Conservation (phyloP, 2,888 invertebrate genomes). For the Dorcus hopei region DNA sequence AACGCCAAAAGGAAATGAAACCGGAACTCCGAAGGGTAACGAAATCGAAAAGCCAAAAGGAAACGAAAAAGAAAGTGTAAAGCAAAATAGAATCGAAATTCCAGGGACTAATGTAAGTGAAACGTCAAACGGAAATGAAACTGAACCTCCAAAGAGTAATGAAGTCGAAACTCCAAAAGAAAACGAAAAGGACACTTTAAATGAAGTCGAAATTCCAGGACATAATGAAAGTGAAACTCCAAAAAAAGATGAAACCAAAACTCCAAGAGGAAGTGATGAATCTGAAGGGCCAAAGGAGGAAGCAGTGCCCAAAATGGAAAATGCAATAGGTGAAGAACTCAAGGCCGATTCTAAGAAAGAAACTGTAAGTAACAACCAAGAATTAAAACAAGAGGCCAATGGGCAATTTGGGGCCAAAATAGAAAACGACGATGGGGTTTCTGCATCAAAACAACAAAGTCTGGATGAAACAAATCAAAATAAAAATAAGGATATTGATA, state of each 20-base stretch:
- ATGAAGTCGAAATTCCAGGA: neutral
- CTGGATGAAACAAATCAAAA: too few relatives aligned
- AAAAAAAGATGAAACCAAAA: slow-evolving; percentile 7
- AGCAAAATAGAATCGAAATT: neutral
- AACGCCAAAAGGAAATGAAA: neutral
- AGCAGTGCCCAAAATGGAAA: too few relatives aligned
- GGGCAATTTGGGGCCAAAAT: too few relatives aligned
- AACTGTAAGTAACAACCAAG: neutral
- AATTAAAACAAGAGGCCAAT: neutral
- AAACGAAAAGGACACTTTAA: neutral
- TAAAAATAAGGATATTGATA: too few relatives aligned
- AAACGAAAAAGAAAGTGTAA: too few relatives aligned
- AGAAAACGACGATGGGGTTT: too few relatives aligned
- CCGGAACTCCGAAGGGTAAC: neutral
- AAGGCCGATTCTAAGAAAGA: neutral
- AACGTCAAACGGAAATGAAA: neutral
- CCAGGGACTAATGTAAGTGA: too few relatives aligned
- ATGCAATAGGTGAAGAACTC: too few relatives aligned
- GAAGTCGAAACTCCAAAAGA: neutral
- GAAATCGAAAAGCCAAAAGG: neutral
- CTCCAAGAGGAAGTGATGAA: slow-evolving; percentile 1
- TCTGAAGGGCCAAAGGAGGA: neutral
- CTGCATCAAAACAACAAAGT: too few relatives aligned
- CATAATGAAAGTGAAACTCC: neutral
- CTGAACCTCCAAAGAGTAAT: neutral